Evolutionary conservation across 2,888 invertebrate species (phyloP), one percentile per base, ranked within the genome.

Genomic region (Caenorhabditis virilis): DNA sequence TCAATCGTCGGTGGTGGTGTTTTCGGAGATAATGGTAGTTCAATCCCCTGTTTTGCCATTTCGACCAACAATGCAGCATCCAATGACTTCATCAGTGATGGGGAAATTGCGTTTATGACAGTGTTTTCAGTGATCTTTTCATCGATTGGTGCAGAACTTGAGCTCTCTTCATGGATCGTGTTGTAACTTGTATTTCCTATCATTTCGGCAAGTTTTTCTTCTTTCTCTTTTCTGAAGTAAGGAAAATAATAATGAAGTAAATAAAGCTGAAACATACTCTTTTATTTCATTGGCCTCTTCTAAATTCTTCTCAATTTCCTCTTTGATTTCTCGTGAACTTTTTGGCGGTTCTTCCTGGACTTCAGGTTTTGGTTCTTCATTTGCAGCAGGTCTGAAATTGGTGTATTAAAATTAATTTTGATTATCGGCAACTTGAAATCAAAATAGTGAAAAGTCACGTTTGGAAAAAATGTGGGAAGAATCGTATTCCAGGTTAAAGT

Each of bases 1-100:
- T 33, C 35, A 1, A 36, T 15, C 5, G 42, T 33, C 3, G 43
- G 52, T 1, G 25, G 26, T 22, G 48, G 43, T 20, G 52, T 43
- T 53, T 49, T 59, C 2, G 65, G 64, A 1, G 69, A 62, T n/a
- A 68, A 22, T 13, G 72, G 68, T 5, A 72, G 60, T 33, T 68
- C 63, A 23, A 72, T 72, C 36, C 62, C 68, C 16, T 56, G 56
- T 42, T 54, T 58, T 6, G 72, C 68, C 63, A 72, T 65, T 30
- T 72, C 72, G 26, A 50, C 47, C 13, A 72, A 26, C 13, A 68
- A 20, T 13, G 60, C 71, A 5, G 59, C 56, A 48, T 62, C 63
- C 2, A 65, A 26, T 5, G 66, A 60, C 20, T 61, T 60, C 26
- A 53, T 57, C 7, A 57, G 30, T 15, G 57, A 41, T n/a, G 47